Evolutionary conservation across 2,888 invertebrate genomes (phyloP).

Genomic region (Aspidiotus rigidus): DNA sequence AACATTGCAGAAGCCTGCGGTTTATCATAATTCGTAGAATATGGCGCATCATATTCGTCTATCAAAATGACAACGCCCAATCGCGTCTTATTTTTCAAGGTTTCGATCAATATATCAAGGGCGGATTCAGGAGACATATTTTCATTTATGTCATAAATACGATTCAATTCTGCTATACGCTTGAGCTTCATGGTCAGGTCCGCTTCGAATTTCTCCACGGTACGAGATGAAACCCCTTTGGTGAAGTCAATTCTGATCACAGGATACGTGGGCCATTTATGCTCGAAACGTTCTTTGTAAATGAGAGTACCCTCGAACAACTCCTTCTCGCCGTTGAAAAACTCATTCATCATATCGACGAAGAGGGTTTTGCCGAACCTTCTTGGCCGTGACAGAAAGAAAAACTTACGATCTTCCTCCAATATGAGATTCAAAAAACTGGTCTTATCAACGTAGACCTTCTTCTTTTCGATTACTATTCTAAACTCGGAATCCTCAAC

Average conservation of each 20-base stretch:
- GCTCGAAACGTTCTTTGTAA: too few species aligned
- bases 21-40: neutral
- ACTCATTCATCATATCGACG: neutral
- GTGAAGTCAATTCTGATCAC: too few species aligned
- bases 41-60: slow-evolving; percentile 9
- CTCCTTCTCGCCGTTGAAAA: slow-evolving; percentile 1
- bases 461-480: neutral
- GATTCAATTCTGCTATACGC: neutral
- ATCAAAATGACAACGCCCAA: slow-evolving; percentile 5
- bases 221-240: neutral
- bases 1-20: neutral
- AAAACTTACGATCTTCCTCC: neutral
- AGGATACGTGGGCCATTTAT: too few species aligned
- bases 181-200: neutral
- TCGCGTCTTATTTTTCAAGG: neutral
- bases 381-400: neutral
- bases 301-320: neutral
- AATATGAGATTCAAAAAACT: neutral
- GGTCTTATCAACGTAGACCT: slow-evolving; percentile 1
- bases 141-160: neutral
- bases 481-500: neutral
- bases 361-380: neutral
- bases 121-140: neutral
- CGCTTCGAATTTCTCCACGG: neutral
- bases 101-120: neutral